Percentiles rank a stretch among this genome's conserved stretches.
Conservation (phyloP, 2,113 vertebrate genomes). For the Oreochromis spilurus region DNA sequence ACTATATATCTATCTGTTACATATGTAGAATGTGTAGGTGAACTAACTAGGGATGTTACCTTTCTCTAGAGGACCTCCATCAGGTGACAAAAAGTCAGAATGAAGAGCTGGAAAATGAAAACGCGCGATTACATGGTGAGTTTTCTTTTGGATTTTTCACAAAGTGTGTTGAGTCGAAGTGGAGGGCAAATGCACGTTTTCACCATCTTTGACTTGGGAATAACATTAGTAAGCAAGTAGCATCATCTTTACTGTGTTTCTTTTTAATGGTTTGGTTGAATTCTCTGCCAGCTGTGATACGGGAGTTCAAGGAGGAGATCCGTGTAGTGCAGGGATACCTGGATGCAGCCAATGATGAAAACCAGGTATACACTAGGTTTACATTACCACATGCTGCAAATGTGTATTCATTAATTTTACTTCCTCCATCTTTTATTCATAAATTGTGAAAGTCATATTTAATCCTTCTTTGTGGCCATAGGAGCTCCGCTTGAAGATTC, state of each 20-base stretch:
- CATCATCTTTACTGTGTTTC: neutral
- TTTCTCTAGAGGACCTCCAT: slow-evolving; percentile 65
- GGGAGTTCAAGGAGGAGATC: slow-evolving; percentile 67
- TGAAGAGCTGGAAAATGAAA: slow-evolving; percentile 66
- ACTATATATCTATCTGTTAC: neutral
- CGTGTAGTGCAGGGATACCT: slow-evolving; percentile 68
- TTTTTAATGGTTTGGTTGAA: neutral
- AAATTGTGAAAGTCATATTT: neutral
- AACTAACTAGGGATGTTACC: neutral
- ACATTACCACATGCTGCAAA: neutral
- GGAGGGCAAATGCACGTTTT: neutral
- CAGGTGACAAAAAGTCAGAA: slow-evolving; percentile 67
- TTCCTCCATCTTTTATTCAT: neutral
- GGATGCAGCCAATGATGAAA: slow-evolving; percentile 73
- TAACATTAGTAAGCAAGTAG: neutral
- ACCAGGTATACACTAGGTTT: slow-evolving; percentile 64
- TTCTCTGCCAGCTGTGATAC: slow-evolving; percentile 57
- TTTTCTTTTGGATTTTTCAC: neutral
- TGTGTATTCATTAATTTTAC: neutral
- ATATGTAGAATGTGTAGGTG: neutral
- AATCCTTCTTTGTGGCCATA: slow-evolving; percentile 6
- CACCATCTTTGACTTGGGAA: neutral
- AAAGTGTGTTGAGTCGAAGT: neutral
- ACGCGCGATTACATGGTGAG: slow-evolving; percentile 69
- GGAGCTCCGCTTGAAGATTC: slow-evolving; percentile 62